Conservation (phyloP, 2,113 vertebrate species). For the Coturnix japonica region DNA sequence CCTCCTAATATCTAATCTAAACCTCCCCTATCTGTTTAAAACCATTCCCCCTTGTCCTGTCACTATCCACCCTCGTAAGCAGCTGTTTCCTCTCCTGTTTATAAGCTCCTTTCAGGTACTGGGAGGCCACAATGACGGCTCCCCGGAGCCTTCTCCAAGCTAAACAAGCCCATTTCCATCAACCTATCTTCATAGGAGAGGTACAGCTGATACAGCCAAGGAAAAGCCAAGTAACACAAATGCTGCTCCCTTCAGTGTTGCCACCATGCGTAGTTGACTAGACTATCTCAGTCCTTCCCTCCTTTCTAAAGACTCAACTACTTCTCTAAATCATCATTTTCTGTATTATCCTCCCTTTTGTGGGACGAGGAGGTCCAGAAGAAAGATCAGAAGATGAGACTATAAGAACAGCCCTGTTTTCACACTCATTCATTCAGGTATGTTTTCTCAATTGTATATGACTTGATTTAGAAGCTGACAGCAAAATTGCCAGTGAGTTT, state of each 20-base stretch:
- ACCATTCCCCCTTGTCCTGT: too few species aligned
- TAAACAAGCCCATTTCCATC: too few species aligned
- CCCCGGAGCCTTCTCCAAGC: too few species aligned
- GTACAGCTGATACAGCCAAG: neutral
- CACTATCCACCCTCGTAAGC: too few species aligned
- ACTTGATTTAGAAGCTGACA: neutral
- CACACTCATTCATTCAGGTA: rapidly evolving
- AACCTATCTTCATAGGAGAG: too few species aligned
- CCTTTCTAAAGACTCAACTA: neutral
- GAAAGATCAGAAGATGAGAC: neutral
- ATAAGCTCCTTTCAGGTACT: too few species aligned
- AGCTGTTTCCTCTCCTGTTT: too few species aligned
- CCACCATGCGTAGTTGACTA: neutral
- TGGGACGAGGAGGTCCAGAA: neutral
- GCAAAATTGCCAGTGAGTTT: neutral
- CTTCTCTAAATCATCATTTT: neutral
- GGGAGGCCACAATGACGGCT: too few species aligned
- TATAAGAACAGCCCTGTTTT: neutral
- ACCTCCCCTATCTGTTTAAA: too few species aligned
- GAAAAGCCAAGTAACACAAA: rapidly evolving
- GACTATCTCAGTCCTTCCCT: neutral
- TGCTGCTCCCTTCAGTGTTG: neutral
- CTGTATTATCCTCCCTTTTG: neutral
- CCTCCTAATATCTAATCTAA: too few species aligned
- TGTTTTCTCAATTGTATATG: neutral